Conservation (phyloP, 1,140 invertebrate genomes). For the Zaprionus davidi region DNA sequence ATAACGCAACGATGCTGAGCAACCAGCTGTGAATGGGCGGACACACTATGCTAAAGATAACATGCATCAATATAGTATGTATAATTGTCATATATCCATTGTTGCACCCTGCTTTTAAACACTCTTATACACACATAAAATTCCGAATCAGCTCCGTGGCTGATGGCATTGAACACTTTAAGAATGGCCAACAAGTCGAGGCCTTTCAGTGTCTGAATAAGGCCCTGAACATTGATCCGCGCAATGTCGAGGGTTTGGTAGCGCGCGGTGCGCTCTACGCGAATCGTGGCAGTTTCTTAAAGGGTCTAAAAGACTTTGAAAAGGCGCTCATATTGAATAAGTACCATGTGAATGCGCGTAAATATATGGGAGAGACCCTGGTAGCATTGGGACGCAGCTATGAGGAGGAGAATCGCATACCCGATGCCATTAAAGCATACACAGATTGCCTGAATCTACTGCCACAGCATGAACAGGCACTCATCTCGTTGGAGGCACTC, state of each 20-base stretch:
- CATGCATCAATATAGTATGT: constrained; percentile 31
- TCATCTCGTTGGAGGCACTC: constrained; percentile 89
- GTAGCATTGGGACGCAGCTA: constrained; percentile 93
- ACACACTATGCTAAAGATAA: background rate
- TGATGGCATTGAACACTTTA: constrained; percentile 97
- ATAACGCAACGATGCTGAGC: constrained; percentile 9
- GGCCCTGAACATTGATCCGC: constrained; percentile 95
- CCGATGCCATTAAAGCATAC: constrained; percentile 93
- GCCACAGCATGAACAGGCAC: constrained; percentile 93
- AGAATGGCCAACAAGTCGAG: constrained; percentile 94
- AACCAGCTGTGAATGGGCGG: constrained; percentile 16
- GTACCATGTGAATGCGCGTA: constrained; percentile 96
- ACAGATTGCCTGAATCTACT: constrained; percentile 92
- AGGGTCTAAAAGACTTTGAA: constrained; percentile 97
- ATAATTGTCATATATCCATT: constrained; percentile 29
- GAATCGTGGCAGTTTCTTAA: constrained; percentile 96
- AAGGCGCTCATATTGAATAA: constrained; percentile 94
- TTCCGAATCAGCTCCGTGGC: constrained; percentile 89
- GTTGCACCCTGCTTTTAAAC: constrained; percentile 22
- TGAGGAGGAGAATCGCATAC: constrained; percentile 92
- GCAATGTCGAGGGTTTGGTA: constrained; percentile 97
- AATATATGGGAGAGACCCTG: constrained; percentile 96
- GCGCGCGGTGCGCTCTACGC: constrained; percentile 97
- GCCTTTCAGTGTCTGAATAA: constrained; percentile 98
- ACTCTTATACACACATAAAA: constrained; percentile 21